Percentiles rank a stretch among this genome's conserved stretches.
Conservation (phyloP, 2,888 invertebrate genomes). For the Drosophila nr. perissopoda region DNA sequence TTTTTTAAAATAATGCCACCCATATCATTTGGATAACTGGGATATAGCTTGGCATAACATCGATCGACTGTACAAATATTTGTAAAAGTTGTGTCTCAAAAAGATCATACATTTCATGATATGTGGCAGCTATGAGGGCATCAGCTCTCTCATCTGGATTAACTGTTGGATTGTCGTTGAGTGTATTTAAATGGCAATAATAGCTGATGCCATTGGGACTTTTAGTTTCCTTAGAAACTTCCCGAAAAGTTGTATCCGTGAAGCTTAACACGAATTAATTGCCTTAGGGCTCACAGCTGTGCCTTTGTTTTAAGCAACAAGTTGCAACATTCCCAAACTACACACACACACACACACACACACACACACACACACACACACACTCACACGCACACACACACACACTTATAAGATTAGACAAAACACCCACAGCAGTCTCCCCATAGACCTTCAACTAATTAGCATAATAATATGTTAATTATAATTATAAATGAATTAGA, state of each 20-base stretch:
- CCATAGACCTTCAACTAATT: slow-evolving; percentile 39
- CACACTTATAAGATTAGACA: background rate
- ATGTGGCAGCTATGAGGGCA: background rate
- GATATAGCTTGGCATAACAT: background rate
- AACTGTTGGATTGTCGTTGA: background rate
- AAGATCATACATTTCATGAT: background rate
- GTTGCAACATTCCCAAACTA: slow-evolving; percentile 22
- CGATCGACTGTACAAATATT: background rate
- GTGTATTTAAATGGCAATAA: background rate
- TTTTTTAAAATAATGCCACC: background rate
- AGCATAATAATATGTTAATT: slow-evolving; percentile 61
- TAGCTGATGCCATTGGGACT: background rate
- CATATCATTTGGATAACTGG: background rate
- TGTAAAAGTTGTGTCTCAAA: background rate
- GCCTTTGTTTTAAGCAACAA: slow-evolving; percentile 19
- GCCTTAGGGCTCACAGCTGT: background rate
- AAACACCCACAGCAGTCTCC: background rate
- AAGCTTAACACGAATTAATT: slow-evolving; percentile 17
- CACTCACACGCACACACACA: slow-evolving; percentile 5
- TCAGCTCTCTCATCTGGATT: background rate
- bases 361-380: slow-evolving; percentile 4
- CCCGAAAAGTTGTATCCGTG: slow-evolving; percentile 7
- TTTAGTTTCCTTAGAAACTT: background rate
- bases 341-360: slow-evolving; percentile 6
- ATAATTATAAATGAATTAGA: slow-evolving; percentile 60